phyloP scores from a whole-genome alignment of 2,113 vertebrate species.

The Laterallus jamaicensis region DNA sequence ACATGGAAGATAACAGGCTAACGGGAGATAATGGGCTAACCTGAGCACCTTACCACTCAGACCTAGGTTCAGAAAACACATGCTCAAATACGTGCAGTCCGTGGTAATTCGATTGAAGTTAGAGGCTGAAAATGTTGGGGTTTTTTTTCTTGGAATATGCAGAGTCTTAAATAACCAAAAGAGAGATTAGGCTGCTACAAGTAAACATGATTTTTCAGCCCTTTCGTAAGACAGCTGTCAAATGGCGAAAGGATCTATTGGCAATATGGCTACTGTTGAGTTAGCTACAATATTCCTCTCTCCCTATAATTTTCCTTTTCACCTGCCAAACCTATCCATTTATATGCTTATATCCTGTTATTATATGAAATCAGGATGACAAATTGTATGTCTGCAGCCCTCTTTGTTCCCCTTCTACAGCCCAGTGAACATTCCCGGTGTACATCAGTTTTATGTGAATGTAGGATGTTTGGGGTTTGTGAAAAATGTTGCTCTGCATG shows the following conservation, averaged over 20 bases:
- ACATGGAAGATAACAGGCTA: not conserved
- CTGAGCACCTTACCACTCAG: not conserved
- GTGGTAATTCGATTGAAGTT: not conserved
- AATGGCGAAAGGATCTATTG: slow-evolving; percentile 60
- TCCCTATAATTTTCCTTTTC: slow-evolving; percentile 68
- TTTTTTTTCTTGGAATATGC: not conserved
- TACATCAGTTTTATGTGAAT: slow-evolving; percentile 71
- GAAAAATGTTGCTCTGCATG: slow-evolving; percentile 67
- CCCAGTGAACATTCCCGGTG: slow-evolving; percentile 56
- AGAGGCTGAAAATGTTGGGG: not conserved
- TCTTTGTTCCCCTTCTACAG: slow-evolving; percentile 67
- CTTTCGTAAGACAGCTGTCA: slow-evolving; percentile 53
- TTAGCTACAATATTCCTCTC: slow-evolving; percentile 54
- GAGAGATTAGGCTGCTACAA: not conserved
- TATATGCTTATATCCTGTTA: slow-evolving; percentile 69
- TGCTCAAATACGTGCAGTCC: not conserved
- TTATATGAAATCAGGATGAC: slow-evolving; percentile 69
- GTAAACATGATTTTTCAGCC: slow-evolving; percentile 53
- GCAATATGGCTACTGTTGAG: slow-evolving; percentile 51
- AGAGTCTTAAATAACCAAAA: slow-evolving; percentile 16
- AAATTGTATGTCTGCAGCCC: slow-evolving; percentile 62
- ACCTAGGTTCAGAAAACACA: not conserved
- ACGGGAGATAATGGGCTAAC: not conserved
- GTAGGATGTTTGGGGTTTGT: slow-evolving; percentile 61
- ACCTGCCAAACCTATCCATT: slow-evolving; percentile 70